Base-by-base conservation (phyloP, 2,797 vertebrate genomes). In the Syngnathus acus region DNA sequence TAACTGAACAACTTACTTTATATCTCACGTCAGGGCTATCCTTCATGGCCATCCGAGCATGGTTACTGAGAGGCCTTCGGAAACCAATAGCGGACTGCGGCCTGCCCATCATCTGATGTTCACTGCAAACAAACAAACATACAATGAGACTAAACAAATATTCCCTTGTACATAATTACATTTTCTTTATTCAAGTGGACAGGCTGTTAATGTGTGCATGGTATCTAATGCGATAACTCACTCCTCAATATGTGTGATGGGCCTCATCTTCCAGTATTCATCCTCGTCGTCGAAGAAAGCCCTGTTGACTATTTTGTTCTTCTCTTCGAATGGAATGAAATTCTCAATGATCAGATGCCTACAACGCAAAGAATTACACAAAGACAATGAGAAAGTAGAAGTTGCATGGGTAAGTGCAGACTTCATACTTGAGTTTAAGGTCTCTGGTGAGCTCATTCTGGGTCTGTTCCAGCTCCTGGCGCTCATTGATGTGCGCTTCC, bases 401-500 rank as follows among this genome's bases (percentile, higher is more conserved):
- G 23, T 6, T 3, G 48, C 16, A 51, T 10, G 50, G 9, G 9
- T 8, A 51, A 51, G 11, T 14, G 1, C 19, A 21, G 62, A 54
- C 43, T 72, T 1, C 42, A 6, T 88, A 98, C 97, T 98, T 99
- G 6, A 99, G 93, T 79, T 99, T 99, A 19, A 98, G 91, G 23
- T 99, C 97, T 68, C 97, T 89, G 68, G 95, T 99, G 48, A 99
- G 94, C 73, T 99, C 96, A 0, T 99, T 98, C 87, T 97, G 96
- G 0, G 90, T 94, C 88, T 99, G 97, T 64, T 98, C 97, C 86
- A 97, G 82, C 42, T 97, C 94, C 83, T 99, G 97, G 1, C 97
- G 93, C 76, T 96, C 92, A 37, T 92, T 94, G 80, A 98, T 97
- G 80, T 99, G 97, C 4, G 88, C 93, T 69, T 97, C 97, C 65